Base-by-base conservation (phyloP, 2,797 vertebrate genomes). In the Podarcis siculus region DNA sequence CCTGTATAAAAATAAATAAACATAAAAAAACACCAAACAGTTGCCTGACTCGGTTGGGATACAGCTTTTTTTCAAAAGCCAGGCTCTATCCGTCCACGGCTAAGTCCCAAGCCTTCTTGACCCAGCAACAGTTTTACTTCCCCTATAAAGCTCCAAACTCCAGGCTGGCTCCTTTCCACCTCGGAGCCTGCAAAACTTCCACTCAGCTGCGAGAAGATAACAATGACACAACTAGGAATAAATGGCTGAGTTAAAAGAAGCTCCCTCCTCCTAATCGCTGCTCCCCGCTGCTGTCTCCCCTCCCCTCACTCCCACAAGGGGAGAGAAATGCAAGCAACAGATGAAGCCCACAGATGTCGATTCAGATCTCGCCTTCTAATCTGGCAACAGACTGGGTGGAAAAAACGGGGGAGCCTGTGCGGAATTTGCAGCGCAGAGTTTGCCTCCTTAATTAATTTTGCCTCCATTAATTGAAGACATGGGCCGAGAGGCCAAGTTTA, bases 341-440 rank as follows among this genome's bases (percentile, higher is more conserved):
- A 93, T 94, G 90, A 91, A 82, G 75, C 0, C 0, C 86, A 55
- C 91, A 89, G 89, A 87, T 83, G 92, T 90, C 49, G 76, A 49
- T 87, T 93, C 85, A 78, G 83, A 92, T 82, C 85, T 67, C 78
- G 23, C 91, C 71, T 0, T 90, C 91, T 93, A 92, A 87, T 94
- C 92, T 91, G 92, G 76, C 90, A 90, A 90, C 93, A 93, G 90
- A 84, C 85, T 89, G 90, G 86, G 90, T 91, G 75, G 86, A 91
- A 94, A 93, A 84, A 86, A 84, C 49, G 13, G 49, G 49, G 85
- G 78, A 73, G 80, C 82, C 55, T 77, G 5, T 66, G 21, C 84
- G 49, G 92, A 93, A 93, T n/a, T 15, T 88, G 77, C 66, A 79
- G 45, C 85, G 39, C 35, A 67, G 84, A 83, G 72, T 89, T 79